Base-by-base conservation (phyloP, 64 coral and sea anemone genomes). In the Exaiptasia diaphana region DNA sequence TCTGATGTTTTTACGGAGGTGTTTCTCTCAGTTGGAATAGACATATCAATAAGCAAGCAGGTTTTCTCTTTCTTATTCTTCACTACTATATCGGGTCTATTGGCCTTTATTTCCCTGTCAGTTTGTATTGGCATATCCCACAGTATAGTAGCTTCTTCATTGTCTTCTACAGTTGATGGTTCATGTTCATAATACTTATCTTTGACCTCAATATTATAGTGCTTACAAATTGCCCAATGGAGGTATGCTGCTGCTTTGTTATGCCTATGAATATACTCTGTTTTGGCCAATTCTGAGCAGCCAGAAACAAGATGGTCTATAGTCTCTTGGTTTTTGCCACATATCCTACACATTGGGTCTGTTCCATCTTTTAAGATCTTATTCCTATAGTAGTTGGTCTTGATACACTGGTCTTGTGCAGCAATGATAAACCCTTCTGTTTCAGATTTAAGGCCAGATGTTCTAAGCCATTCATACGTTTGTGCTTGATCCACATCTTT, bases 261-360 rank as follows among this genome's bases (percentile, higher is more conserved):
- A 40, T 72, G 68, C 23, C 64, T 30, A 27, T 38, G 32, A 10
- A 20, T 68, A 38, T 68, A 68, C 68, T 72, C 68, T 38, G 23
- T 72, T 40, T 72, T 35, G 68, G 78, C 78, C 22, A 81, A 38
- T 46, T 67, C 67, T 60, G 64, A 29, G 50, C 78, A 81, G 45
- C 60, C 59, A 67, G 38, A 49, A 37, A 81, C 37, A 63, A 65
- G 48, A 15, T 83, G 67, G 48, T 37, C 14, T 13, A 83, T 64
- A 30, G 64, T 69, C 64, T 71, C 80, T 53, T 41, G 50, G 3
- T 22, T 8, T 20, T 70, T 54, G 34, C 65, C 67, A 72, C 67
- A 73, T 34, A 83, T 44, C 73, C 81, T 72, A 73, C 81, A 83
- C 21, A 68, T 30, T 50, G 80, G 62, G 41, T 41, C 38, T 20